phyloP scores from a whole-genome alignment of 2,888 invertebrate species.

The Baronia brevicornis region DNA sequence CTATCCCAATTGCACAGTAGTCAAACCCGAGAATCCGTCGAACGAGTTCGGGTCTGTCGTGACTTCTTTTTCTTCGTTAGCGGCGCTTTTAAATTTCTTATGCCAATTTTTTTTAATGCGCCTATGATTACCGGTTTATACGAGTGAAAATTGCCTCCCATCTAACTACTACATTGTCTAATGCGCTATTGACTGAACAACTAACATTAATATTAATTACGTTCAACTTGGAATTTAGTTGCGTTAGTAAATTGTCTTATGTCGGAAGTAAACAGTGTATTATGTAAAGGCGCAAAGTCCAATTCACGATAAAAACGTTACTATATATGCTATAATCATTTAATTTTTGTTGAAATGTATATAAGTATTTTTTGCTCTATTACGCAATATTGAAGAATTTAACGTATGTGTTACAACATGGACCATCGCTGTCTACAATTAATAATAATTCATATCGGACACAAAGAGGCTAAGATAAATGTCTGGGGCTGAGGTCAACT shows the following conservation, averaged over 20 bases:
- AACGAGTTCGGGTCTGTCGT: constrained; percentile 65
- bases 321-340: too few species aligned
- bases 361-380: too few species aligned
- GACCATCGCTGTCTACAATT: constrained; percentile 17
- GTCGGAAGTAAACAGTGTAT: not conserved
- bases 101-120: constrained; percentile 56
- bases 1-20: constrained; percentile 61
- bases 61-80: constrained; percentile 59
- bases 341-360: too few species aligned
- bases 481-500: constrained; percentile 26
- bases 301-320: too few species aligned
- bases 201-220: constrained; percentile 21
- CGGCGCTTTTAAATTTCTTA: constrained; percentile 50
- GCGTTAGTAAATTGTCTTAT: constrained; percentile 1
- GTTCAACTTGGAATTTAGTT: constrained; percentile 5
- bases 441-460: constrained; percentile 24
- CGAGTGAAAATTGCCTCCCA: constrained; percentile 47
- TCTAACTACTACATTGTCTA: constrained; percentile 51
- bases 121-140: constrained; percentile 55
- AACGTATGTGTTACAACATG: constrained; percentile 6
- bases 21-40: constrained; percentile 50
- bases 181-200: constrained; percentile 31
- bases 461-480: constrained; percentile 21
- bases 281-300: not conserved
- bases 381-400: constrained; percentile 7